Evolutionary conservation across 2,113 vertebrate species (phyloP).

Genomic region (Hippocampus zosterae): DNA sequence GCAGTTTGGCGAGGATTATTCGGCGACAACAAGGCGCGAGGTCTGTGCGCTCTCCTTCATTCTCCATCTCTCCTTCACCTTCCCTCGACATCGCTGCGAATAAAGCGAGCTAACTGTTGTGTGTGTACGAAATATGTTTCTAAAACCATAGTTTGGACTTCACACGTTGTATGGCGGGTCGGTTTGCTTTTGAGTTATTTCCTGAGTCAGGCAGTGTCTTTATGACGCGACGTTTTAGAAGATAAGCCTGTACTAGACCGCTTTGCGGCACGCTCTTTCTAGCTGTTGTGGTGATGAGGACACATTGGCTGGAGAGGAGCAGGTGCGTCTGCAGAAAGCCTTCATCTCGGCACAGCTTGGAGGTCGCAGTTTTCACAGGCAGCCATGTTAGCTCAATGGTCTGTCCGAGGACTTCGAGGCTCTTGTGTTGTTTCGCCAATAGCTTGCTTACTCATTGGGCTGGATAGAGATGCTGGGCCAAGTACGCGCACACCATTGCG

Average conservation of each 20-base stretch:
- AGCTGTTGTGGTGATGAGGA: conserved; percentile 15
- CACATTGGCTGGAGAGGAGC: neutral
- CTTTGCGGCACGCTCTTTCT: conserved; percentile 20
- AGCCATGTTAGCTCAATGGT: conserved; percentile 36
- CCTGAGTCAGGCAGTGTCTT: neutral
- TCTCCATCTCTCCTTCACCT: conserved; percentile 19
- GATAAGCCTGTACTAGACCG: neutral
- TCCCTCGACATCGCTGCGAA: conserved; percentile 37
- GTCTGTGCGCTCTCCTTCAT: conserved; percentile 56
- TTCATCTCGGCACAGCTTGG: conserved; percentile 24
- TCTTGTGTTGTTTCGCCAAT: neutral
- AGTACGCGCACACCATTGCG: neutral
- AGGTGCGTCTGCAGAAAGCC: conserved; percentile 27
- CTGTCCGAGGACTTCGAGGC: neutral
- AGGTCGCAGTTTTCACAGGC: conserved; percentile 30
- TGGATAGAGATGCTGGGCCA: neutral
- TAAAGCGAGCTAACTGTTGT: conserved; percentile 32
- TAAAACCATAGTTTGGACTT: fast-evolving
- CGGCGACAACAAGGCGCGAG: conserved; percentile 23
- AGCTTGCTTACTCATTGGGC: neutral
- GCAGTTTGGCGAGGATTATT: neutral
- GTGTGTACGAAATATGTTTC: neutral
- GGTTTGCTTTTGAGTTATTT: neutral
- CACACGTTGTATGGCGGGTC: neutral
- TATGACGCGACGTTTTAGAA: neutral